A percentile compares a stretch with the other conserved stretches of the same genome.
Conservation (phyloP, 2,113 vertebrate genomes). For the Blennius ocellaris region DNA sequence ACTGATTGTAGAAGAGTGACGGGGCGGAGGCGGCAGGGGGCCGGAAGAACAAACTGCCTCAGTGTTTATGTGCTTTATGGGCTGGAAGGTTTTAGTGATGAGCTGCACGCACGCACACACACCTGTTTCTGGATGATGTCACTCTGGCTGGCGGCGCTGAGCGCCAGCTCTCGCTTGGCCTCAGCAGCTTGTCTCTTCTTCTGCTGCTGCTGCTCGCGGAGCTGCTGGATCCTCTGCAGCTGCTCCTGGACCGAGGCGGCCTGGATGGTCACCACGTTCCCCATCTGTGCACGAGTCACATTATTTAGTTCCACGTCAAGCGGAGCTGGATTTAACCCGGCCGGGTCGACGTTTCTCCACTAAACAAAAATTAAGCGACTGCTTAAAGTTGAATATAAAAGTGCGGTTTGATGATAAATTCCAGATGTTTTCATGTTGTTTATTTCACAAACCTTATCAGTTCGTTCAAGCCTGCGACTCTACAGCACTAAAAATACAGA, state of each 20-base stretch:
- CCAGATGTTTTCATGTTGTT: too few species aligned
- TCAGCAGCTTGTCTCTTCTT: constrained; percentile 92
- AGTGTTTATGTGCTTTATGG: constrained; percentile 26
- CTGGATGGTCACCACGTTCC: constrained; percentile 94
- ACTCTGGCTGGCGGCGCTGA: constrained; percentile 91
- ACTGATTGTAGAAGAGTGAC: too few species aligned
- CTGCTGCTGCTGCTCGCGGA: constrained; percentile 94
- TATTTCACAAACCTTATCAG: too few species aligned
- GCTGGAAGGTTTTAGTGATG: constrained; percentile 13
- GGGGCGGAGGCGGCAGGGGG: constrained; percentile 5
- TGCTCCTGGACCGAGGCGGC: constrained; percentile 96
- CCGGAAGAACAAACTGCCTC: constrained; percentile 36
- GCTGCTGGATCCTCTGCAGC: constrained; percentile 94
- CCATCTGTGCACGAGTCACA: constrained; percentile 81
- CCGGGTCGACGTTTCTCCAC: too few species aligned
- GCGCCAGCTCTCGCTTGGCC: constrained; percentile 90
- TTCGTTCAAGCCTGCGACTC: too few species aligned
- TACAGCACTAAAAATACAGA: neutral
- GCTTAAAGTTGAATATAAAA: too few species aligned
- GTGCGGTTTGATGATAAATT: too few species aligned
- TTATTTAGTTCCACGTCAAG: neutral
- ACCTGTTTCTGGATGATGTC: constrained; percentile 98
- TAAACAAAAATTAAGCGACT: too few species aligned
- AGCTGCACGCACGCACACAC: constrained; percentile 69
- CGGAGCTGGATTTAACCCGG: neutral